Conservation (phyloP, 2,113 vertebrate genomes). For the Dendrocopos noguchii region DNA sequence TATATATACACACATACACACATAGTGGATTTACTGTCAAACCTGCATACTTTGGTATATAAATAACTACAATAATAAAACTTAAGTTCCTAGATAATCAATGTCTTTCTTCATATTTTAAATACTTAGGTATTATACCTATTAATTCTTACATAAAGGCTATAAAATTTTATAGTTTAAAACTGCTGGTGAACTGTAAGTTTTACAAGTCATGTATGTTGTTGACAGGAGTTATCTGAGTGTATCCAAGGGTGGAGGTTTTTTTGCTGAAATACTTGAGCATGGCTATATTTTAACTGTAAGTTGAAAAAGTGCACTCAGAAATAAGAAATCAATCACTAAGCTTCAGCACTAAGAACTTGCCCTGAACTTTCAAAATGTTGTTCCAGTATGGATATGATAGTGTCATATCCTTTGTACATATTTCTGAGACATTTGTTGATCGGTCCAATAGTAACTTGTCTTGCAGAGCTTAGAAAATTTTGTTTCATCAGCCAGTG, state of each 20-base stretch:
- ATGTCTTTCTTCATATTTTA: neutral
- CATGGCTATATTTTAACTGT: neutral
- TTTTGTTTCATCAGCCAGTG: neutral
- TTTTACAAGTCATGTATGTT: fast-evolving
- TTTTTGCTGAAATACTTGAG: neutral
- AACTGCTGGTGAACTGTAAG: neutral
- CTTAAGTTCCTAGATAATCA: neutral
- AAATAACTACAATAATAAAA: neutral
- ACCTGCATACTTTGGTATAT: neutral
- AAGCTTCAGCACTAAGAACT: neutral
- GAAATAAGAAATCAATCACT: neutral
- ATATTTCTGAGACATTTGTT: neutral
- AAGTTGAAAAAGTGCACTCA: neutral
- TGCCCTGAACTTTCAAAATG: neutral
- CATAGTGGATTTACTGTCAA: neutral
- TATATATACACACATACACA: neutral
- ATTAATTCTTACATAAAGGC: neutral
- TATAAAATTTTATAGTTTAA: neutral
- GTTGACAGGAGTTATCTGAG: neutral
- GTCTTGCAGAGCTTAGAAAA: neutral
- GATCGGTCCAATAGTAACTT: neutral
- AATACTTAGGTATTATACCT: neutral
- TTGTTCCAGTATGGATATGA: neutral
- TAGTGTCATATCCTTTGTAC: neutral
- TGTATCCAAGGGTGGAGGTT: neutral